Conservation (phyloP, 2,888 invertebrate genomes). For the Drosophila fulvimacula region DNA sequence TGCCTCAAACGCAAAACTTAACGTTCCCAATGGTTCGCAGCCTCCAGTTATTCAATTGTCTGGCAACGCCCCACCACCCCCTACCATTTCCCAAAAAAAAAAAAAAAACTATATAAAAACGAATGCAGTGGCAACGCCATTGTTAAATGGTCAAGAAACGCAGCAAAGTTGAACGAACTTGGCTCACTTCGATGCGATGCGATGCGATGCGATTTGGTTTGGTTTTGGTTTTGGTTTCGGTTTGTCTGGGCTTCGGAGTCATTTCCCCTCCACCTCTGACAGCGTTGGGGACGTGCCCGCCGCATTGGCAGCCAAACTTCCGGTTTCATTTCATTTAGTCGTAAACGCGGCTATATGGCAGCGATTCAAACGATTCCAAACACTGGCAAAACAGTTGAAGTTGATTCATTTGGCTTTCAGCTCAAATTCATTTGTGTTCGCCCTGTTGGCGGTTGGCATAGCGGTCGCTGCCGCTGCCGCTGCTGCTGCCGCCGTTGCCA, state of each 20-base stretch:
- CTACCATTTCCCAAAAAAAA: background rate
- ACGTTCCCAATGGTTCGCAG: conserved; percentile 41
- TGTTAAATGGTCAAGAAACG: conserved; percentile 57
- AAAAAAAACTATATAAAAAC: background rate
- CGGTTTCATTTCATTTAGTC: conserved; percentile 59
- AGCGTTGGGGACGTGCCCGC: conserved; percentile 44
- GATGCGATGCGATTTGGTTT: conserved; percentile 22
- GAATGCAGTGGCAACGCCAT: conserved; percentile 40
- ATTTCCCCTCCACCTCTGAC: background rate
- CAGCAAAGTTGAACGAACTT: conserved; percentile 51
- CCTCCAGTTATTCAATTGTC: conserved; percentile 38
- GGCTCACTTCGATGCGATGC: conserved; percentile 16
- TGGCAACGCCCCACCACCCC: conserved; percentile 12
- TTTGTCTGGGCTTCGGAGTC: conserved; percentile 6
- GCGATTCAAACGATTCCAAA: conserved; percentile 43
- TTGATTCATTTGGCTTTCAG: conserved; percentile 42
- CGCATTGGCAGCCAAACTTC: conserved; percentile 57
- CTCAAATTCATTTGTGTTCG: conserved; percentile 41
- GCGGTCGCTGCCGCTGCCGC: background rate
- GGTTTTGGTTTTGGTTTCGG: conserved; percentile 10
- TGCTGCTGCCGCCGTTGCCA: background rate
- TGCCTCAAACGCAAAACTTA: conserved; percentile 9
- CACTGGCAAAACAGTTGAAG: conserved; percentile 44
- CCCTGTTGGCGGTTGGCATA: conserved; percentile 12
- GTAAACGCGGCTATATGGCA: conserved; percentile 43